Percentiles rank a stretch among this genome's conserved stretches.
Evolutionary conservation across 2,888 invertebrate genomes (phyloP).

Genomic region (Villa cingulata): DNA sequence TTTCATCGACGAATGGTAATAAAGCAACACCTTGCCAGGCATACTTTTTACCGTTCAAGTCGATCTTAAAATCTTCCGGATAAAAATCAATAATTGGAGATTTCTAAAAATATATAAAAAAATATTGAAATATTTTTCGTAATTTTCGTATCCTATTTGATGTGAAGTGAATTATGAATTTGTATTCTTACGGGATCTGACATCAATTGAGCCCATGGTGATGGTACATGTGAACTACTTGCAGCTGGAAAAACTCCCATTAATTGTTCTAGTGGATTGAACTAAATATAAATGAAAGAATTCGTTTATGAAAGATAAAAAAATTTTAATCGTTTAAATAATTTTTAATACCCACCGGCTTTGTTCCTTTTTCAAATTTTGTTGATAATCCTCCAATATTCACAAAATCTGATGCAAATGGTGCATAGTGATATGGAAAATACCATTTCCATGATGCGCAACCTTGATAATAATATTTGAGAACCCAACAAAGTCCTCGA

Average conservation of each 20-base stretch:
- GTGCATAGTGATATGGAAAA: constrained; percentile 99
- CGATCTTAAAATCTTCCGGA: constrained; percentile 93
- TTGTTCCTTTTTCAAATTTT: constrained; percentile 74
- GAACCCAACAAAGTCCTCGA: constrained; percentile 93
- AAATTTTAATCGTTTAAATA: too few species aligned
- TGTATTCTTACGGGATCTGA: constrained; percentile 56
- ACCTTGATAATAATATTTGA: constrained; percentile 98
- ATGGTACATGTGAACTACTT: constrained; percentile 83
- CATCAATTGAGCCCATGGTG: constrained; percentile 90
- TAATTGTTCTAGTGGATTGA: constrained; percentile 92
- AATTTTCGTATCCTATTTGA: background rate
- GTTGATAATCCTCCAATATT: constrained; percentile 76
- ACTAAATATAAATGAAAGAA: constrained; percentile 39
- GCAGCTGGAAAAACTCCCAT: constrained; percentile 99
- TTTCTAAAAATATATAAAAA: constrained; percentile 40
- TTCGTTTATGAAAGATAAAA: background rate
- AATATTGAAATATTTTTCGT: background rate
- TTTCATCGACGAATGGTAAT: constrained; percentile 94
- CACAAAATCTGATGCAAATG: constrained; percentile 97
- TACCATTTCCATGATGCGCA: constrained; percentile 99
- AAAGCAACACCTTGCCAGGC: constrained; percentile 99
- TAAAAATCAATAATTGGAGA: constrained; percentile 98
- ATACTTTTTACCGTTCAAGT: constrained; percentile 97
- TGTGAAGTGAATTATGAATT: background rate
- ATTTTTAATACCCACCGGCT: constrained; percentile 54